Evolutionary conservation across 2,797 vertebrate species (phyloP), one percentile per base, ranked within the genome.

Genomic region (Orientallactaga sibirica): DNA sequence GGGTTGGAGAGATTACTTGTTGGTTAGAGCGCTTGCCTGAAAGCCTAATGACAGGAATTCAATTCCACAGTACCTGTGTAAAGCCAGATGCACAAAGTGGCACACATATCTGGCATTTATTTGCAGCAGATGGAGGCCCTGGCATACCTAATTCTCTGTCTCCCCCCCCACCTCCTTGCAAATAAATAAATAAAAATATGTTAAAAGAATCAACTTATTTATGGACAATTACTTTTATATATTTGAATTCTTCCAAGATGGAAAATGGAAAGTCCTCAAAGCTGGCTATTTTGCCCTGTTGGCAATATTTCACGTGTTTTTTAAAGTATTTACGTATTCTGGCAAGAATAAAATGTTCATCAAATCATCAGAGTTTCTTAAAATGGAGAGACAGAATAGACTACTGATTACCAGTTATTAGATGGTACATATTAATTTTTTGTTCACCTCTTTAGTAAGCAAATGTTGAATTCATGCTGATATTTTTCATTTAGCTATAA

Each of bases 141-240:
- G 16, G 55, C 55, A 58, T 48, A 58, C 55, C 55, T 12, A 16
- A 16, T 58, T 58, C 55, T 58, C 55, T 16, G 1, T 58, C 9
- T 58, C 14, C 15, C 12, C 11, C 55, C 16, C 55, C 3, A 14
- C 16, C 55, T 58, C 55, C 16, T 58, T 58, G 55, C 55, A 58
- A 58, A 16, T 58, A 58, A 52, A 37, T 37, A 37, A 37, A 58
- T 58, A 58, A 58, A 58, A 15, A 58, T 58, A 12, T 58, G 14
- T 58, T 58, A 58, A 58, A 16, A 58, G 55, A 16, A 2, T 48
- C 25, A 95, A 55, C 25, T 93, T 92, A 61, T 62, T 92, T 84
- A 77, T 84, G 48, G 79, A 67, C 81, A 90, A 70, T 80, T 80
- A 75, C 41, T 90, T 58, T 86, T 90, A 77, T 82, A 74, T 81